Conservation (phyloP, 1,140 invertebrate species). For the Panagrolaimus sp. region DNA sequence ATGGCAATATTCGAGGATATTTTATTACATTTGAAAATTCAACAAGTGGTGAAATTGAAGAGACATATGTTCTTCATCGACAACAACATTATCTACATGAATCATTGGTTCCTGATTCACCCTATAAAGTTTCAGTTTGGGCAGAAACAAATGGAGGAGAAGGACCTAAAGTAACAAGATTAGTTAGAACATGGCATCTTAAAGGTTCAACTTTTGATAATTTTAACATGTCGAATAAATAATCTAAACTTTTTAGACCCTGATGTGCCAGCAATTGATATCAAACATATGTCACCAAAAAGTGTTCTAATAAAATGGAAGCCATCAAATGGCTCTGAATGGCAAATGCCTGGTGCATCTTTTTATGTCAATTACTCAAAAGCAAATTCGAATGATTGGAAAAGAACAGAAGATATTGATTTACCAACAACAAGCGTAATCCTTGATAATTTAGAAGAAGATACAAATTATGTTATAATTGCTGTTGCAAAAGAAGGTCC, state of each 20-base stretch:
- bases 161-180: constrained; percentile 38
- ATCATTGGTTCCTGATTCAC: constrained; percentile 42
- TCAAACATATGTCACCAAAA: constrained; percentile 21
- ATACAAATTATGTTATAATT: constrained; percentile 45
- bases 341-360: constrained; percentile 50
- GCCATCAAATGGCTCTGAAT: constrained; percentile 36
- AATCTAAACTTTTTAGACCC: constrained; percentile 34
- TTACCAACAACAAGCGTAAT: constrained; percentile 39
- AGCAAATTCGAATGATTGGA: constrained; percentile 38
- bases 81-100: constrained; percentile 53
- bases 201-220: constrained; percentile 35
- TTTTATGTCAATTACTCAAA: constrained; percentile 51
- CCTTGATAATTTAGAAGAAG: constrained; percentile 34
- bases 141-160: constrained; percentile 57
- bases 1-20: constrained; percentile 54
- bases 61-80: constrained; percentile 53
- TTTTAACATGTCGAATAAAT: too few species aligned
- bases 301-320: constrained; percentile 45
- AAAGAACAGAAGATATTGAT: constrained; percentile 32
- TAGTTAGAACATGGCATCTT: constrained; percentile 49
- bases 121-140: constrained; percentile 52
- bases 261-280: constrained; percentile 46
- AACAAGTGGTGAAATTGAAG: constrained; percentile 43
- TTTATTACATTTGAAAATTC: constrained; percentile 55
- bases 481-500: constrained; percentile 50